These are phyloP conservation scores for Pempheris klunzingeri DNA, from an alignment of 2,797 vertebrate genomes.

Conservation along the genomic window DNA sequence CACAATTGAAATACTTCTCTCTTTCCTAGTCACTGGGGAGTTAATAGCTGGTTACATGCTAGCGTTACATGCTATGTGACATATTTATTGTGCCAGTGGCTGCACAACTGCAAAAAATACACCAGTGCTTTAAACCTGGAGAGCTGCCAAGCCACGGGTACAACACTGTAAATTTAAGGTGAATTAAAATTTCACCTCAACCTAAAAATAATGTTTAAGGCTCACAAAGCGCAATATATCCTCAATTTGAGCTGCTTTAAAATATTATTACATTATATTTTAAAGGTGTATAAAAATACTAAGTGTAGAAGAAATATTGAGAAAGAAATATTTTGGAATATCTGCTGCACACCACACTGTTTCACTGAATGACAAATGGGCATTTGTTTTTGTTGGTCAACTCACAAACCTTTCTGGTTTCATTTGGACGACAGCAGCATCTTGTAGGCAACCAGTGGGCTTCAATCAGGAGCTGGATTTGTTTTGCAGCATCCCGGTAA, in stretches of 20 bases:
- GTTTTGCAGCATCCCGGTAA: slow-evolving; percentile 79
- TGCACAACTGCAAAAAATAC: slow-evolving; percentile 38
- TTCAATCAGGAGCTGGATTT: slow-evolving; percentile 79
- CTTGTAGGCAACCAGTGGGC: slow-evolving; percentile 66
- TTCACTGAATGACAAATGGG: neutral
- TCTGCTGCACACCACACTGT: neutral
- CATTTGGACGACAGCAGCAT: slow-evolving; percentile 65
- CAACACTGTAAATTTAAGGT: slow-evolving; percentile 41
- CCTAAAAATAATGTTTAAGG: slow-evolving; percentile 22
- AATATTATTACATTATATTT: neutral
- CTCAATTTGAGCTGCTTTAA: neutral
- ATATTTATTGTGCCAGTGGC: slow-evolving; percentile 64
- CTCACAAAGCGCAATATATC: neutral
- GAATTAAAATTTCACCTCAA: slow-evolving; percentile 29
- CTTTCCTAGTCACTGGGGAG: slow-evolving; percentile 42
- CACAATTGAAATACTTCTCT: slow-evolving; percentile 47
- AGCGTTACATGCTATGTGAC: slow-evolving; percentile 54
- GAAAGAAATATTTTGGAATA: neutral
- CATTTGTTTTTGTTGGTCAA: slow-evolving; percentile 38
- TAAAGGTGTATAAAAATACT: neutral
- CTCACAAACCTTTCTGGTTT: slow-evolving; percentile 47
- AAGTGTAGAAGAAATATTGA: too few species aligned
- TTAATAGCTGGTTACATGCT: slow-evolving; percentile 65
- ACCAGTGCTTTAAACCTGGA: slow-evolving; percentile 16
- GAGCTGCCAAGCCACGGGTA: slow-evolving; percentile 14